phyloP scores from a whole-genome alignment of 2,797 vertebrate species.

The Hybognathus amarus region DNA sequence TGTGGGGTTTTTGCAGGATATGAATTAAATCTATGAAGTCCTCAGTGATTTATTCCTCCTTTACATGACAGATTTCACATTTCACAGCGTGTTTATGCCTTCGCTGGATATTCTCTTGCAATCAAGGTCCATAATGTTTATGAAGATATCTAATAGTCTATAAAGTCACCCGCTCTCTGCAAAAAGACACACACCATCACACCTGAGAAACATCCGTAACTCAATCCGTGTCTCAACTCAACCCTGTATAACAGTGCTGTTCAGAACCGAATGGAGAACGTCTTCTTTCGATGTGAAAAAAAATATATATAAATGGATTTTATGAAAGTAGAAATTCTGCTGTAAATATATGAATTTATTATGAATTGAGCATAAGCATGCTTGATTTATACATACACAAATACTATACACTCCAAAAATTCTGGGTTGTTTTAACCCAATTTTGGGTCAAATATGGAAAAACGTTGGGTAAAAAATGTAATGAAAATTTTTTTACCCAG shows the following conservation, averaged over 20 bases:
- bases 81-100: conserved; percentile 45
- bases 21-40: conserved; percentile 30
- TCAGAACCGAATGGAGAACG: neutral
- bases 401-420: too few relatives aligned
- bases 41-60: conserved; percentile 21
- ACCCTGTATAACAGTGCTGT: neutral
- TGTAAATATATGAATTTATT: neutral
- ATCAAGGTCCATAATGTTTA: conserved; percentile 37
- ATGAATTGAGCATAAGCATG: neutral
- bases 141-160: conserved; percentile 39
- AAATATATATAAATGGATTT: neutral
- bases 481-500: too few relatives aligned
- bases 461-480: too few relatives aligned
- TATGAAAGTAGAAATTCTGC: neutral
- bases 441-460: too few relatives aligned
- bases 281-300: neutral
- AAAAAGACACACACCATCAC: conserved; percentile 25
- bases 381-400: too few relatives aligned
- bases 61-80: conserved; percentile 38
- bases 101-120: conserved; percentile 49
- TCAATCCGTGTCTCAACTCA: neutral
- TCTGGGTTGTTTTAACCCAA: too few relatives aligned
- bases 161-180: conserved; percentile 11
- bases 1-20: conserved; percentile 3
- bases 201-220: conserved; percentile 1